phyloP scores from a whole-genome alignment of 2,113 vertebrate genomes.

The Arvicanthis niloticus region DNA sequence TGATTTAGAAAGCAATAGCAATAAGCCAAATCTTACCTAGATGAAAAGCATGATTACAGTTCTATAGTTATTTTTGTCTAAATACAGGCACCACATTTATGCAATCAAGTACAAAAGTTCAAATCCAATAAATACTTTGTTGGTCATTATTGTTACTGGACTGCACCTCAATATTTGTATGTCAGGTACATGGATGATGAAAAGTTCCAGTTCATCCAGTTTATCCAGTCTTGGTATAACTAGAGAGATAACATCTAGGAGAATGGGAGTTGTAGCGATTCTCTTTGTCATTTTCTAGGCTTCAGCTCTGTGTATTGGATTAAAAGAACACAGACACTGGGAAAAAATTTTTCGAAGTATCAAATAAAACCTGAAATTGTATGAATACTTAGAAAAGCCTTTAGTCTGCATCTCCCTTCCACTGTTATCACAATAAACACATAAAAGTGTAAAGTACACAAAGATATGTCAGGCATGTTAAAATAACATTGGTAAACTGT shows the following conservation, averaged over 20 bases:
- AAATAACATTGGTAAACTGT: constrained; percentile 63
- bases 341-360: constrained; percentile 36
- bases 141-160: neutral
- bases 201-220: neutral
- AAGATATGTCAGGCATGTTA: constrained; percentile 63
- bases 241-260: constrained; percentile 6
- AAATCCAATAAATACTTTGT: neutral
- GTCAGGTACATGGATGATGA: neutral
- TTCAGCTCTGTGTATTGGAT: neutral
- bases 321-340: constrained; percentile 37
- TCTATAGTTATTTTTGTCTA: neutral
- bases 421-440: constrained; percentile 57
- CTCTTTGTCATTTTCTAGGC: neutral
- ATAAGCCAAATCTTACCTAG: neutral
- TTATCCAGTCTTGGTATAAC: neutral
- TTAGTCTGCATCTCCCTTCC: constrained; percentile 20
- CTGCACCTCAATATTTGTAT: neutral
- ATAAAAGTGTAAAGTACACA: constrained; percentile 70
- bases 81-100: constrained; percentile 19
- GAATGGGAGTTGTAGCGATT: neutral
- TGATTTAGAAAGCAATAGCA: constrained; percentile 39
- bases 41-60: constrained; percentile 24
- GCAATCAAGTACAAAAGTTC: neutral
- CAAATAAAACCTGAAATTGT: constrained; percentile 61
- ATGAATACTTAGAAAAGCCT: constrained; percentile 61